Evolutionary conservation across 2,888 invertebrate species (phyloP).

Genomic region (Cantharis flavilabris): DNA sequence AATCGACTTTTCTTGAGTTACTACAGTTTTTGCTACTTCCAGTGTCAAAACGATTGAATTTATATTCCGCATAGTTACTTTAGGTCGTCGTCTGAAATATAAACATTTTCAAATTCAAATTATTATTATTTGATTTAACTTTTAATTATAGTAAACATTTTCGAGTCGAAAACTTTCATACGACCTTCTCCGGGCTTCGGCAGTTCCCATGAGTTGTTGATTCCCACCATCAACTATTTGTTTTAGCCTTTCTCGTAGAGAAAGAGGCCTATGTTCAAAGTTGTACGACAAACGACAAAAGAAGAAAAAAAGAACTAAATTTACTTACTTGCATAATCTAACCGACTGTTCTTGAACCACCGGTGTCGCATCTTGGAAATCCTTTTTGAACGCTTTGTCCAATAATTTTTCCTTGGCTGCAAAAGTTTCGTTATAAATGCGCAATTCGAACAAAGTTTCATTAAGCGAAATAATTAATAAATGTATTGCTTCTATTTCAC

Average conservation of each 20-base stretch:
- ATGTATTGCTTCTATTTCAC: slow-evolving; percentile 52
- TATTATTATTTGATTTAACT: too few relatives aligned
- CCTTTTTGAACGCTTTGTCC: slow-evolving; percentile 67
- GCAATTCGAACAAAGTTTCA: slow-evolving; percentile 57
- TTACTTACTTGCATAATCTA: slow-evolving; percentile 64
- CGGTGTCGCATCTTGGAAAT: slow-evolving; percentile 65
- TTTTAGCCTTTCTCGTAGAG: too few relatives aligned
- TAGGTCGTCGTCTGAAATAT: slow-evolving; percentile 63
- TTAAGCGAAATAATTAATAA: slow-evolving; percentile 52
- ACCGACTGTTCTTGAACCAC: slow-evolving; percentile 65
- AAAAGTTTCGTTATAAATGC: slow-evolving; percentile 58
- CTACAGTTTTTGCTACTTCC: slow-evolving; percentile 59
- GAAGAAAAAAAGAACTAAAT: too few relatives aligned
- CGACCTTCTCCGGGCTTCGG: too few relatives aligned
- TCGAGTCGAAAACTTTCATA: too few relatives aligned
- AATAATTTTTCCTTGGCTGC: slow-evolving; percentile 62
- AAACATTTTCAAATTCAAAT: too few relatives aligned
- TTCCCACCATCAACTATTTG: too few relatives aligned
- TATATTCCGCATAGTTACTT: slow-evolving; percentile 61
- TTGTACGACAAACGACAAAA: too few relatives aligned
- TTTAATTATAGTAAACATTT: too few relatives aligned
- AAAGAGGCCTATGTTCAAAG: too few relatives aligned
- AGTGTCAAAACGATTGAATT: slow-evolving; percentile 56
- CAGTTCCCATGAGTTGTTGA: too few relatives aligned
- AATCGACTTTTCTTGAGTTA: slow-evolving; percentile 50